These are phyloP conservation scores for Ranitomeya imitator DNA, from an alignment of 2,113 vertebrate genomes.

Conservation along the genomic window DNA sequence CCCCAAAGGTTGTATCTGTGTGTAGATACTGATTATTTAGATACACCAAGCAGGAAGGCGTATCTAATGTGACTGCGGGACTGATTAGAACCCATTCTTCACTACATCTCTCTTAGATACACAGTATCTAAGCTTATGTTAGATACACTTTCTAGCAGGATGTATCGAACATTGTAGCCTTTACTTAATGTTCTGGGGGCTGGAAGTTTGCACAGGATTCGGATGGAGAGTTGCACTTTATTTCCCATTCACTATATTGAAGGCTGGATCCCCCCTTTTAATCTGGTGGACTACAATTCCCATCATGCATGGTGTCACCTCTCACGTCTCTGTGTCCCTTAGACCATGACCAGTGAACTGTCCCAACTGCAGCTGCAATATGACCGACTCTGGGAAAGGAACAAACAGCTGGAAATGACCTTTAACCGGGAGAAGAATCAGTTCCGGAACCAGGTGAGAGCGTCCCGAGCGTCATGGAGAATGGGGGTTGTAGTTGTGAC, in stretches of 20 bases:
- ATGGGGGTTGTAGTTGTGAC: neutral
- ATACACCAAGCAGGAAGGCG: too few species aligned
- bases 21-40: too few species aligned
- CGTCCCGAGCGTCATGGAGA: neutral
- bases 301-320: neutral
- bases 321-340: neutral
- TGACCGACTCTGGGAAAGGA: conserved; percentile 67
- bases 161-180: neutral
- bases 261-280: neutral
- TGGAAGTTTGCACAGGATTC: too few species aligned
- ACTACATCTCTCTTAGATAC: too few species aligned
- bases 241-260: neutral
- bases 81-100: too few species aligned
- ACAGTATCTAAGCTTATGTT: neutral
- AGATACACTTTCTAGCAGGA: neutral
- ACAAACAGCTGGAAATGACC: conserved; percentile 67
- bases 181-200: too few species aligned
- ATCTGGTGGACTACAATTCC: neutral
- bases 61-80: too few species aligned
- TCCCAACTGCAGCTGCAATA: conserved; percentile 70
- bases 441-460: conserved; percentile 69
- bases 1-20: too few species aligned
- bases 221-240: neutral
- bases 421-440: conserved; percentile 64
- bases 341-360: conserved; percentile 71